A percentile compares a stretch with the other conserved stretches of the same genome.
These are phyloP conservation scores for Oscheius sp. DNA, from an alignment of 1,140 invertebrate genomes.

Conservation along the genomic window DNA sequence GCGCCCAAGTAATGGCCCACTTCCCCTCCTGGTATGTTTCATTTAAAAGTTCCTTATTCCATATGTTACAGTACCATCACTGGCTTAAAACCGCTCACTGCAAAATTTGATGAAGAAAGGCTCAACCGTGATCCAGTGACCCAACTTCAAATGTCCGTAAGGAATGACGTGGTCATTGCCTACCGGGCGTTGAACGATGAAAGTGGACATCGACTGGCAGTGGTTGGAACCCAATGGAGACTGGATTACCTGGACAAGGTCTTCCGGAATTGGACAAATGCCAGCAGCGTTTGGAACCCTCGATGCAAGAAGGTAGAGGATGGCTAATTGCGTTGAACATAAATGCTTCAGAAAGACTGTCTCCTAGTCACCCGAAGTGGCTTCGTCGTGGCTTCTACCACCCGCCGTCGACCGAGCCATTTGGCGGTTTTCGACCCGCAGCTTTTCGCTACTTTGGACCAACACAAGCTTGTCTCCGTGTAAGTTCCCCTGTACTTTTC, in stretches of 20 bases:
- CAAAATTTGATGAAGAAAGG: conserved; percentile 28
- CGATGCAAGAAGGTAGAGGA: conserved; percentile 9
- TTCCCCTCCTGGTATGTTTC: conserved; percentile 34
- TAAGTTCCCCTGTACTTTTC: not conserved
- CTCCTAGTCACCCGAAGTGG: conserved; percentile 71
- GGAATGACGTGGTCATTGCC: conserved; percentile 15
- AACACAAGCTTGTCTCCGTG: not conserved
- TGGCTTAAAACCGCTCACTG: conserved; percentile 27
- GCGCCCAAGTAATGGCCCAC: conserved; percentile 30
- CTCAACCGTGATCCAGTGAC: conserved; percentile 6
- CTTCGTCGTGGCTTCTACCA: conserved; percentile 82
- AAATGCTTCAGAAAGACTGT: conserved; percentile 72
- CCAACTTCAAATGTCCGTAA: conserved; percentile 21
- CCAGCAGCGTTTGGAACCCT: conserved; percentile 15
- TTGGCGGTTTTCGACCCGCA: conserved; percentile 32
- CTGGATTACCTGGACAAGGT: conserved; percentile 29
- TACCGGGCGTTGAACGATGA: conserved; percentile 28
- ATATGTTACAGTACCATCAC: conserved; percentile 12
- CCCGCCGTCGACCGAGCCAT: conserved; percentile 39
- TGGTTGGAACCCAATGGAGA: conserved; percentile 36
- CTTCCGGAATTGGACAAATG: conserved; percentile 29
- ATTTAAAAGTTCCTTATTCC: not conserved
- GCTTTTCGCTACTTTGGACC: conserved; percentile 9
- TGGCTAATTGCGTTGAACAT: not conserved
- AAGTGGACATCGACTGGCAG: conserved; percentile 26